These are phyloP conservation scores for Tokudaia muenninki DNA, from an alignment of 2,797 vertebrate species.

Conservation along the genomic window DNA sequence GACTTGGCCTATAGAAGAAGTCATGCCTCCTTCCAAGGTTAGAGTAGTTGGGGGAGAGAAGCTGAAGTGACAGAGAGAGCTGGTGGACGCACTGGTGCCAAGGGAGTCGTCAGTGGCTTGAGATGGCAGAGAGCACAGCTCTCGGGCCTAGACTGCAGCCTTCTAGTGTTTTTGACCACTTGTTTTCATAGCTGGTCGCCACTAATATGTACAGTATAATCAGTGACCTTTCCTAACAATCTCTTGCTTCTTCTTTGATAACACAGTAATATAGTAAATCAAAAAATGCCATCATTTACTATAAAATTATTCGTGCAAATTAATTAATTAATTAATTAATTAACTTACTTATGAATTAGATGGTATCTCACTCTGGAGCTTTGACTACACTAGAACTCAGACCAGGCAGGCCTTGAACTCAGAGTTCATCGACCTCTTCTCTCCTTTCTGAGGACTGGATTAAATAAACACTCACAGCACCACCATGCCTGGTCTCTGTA, in stretches of 20 bases:
- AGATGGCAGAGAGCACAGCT: background rate
- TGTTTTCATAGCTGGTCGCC: background rate
- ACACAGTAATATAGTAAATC: background rate
- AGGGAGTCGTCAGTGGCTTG: accelerated
- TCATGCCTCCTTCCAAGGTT: background rate
- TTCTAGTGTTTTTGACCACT: background rate
- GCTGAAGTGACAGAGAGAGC: background rate
- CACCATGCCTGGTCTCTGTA: background rate
- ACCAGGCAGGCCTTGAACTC: background rate
- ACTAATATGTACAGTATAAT: background rate
- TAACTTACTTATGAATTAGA: background rate
- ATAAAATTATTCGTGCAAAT: background rate
- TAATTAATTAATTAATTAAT: background rate
- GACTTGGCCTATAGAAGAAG: background rate
- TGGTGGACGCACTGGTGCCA: background rate
- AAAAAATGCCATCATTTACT: background rate
- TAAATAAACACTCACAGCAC: background rate
- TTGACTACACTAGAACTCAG: background rate
- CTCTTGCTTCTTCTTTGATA: background rate
- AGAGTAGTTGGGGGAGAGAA: background rate
- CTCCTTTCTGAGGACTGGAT: background rate
- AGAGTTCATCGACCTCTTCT: background rate
- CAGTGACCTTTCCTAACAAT: background rate
- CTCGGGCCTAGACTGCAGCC: accelerated
- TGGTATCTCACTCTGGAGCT: background rate